Base-by-base conservation (phyloP, 2,888 invertebrate species). In the Cheilosia grossa region DNA sequence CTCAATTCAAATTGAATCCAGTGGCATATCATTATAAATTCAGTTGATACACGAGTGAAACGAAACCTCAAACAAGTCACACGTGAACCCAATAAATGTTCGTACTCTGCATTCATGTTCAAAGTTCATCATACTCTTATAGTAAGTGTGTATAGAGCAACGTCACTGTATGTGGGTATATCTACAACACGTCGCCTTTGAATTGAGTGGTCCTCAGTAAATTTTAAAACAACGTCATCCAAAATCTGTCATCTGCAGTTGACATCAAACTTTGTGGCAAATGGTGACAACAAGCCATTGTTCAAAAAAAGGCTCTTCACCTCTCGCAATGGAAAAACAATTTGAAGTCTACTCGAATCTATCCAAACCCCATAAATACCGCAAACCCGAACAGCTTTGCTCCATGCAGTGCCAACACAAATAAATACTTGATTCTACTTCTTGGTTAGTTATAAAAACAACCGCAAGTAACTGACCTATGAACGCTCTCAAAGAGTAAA, bases 401-500 rank as follows among this genome's bases (percentile, higher is more conserved):
- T 9, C 19, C 54, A 56, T 56, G 37, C n/a, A 24, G 17, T 24
- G 24, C 49, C 24, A 19, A 21, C 51, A 40, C 27, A 40, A 61
- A 40, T 7, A 61, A 63, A 42, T 19, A 47, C 24, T 44, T 42
- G 40, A 33, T 19, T 40, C 10, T 59, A 49, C 49, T 49, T 47
- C 15, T 73, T 47, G 47, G 47, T 56, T 49, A 74, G 64, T 74
- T 74, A 74, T 56, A 49, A 74, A 64, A 63, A 17, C 63, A 21
- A 64, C 73, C 64, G 27, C 49, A 75, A 77, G 66, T 49, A 61
- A 69, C 69, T 69, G 69, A 61, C 77, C 77, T 69, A 56, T 63
- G 77, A 47, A 63, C 44, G 37, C 42, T 33, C 15, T 47, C 44
- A 10, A 44, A 72, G 42, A 54, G 59, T 37, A 53, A 79, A 82